Base-by-base conservation (phyloP, 2,113 vertebrate species). In the Hystrix brachyura region DNA sequence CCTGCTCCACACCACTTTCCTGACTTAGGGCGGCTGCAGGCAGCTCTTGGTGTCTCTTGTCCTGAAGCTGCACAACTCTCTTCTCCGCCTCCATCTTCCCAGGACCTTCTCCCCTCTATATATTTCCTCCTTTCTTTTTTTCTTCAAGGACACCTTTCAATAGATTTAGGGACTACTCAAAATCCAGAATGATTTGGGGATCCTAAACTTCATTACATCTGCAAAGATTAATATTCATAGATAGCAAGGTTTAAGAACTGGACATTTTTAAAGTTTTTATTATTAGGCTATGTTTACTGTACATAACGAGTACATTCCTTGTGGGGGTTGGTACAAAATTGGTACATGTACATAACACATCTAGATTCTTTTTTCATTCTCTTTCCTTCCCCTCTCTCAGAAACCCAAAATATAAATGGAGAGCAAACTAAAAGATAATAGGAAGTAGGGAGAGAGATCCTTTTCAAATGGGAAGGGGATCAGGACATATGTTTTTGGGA, bases 1-100 rank as follows among this genome's bases (percentile, higher is more conserved):
- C 27, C 34, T 29, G 6, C 12, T 7, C 32, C 32, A 4, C 0
- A 0, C 3, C 48, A 46, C n/a, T 32, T 12, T 62, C 64, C 64
- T 80, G n/a, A 27, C 6, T 46, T 32, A 46, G 7, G 21, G 5
- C 14, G 0, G 9, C 29, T 53, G 1, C 15, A 25, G 57, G 11
- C 11, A 59, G 46, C 15, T 51, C 5, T 18, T 9, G 4, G 7
- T 13, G 2, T 23, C n/a, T 48, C 38, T 29, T 32, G 67, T 1
- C 43, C 87, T 84, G 9, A 38, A 48, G 32, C 27, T 10, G 1
- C 3, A 0, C 10, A 38, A n/a, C 60, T 29, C 59, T 17, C 53
- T 3, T 17, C 32, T 60, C 53, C 57, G 7, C 25, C 27, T 69
- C 46, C 5, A 25, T 55, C 23, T 38, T 85, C 12, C 53, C 4